Base-by-base conservation (phyloP, 2,113 vertebrate genomes). In the Nesogale talazaci region DNA sequence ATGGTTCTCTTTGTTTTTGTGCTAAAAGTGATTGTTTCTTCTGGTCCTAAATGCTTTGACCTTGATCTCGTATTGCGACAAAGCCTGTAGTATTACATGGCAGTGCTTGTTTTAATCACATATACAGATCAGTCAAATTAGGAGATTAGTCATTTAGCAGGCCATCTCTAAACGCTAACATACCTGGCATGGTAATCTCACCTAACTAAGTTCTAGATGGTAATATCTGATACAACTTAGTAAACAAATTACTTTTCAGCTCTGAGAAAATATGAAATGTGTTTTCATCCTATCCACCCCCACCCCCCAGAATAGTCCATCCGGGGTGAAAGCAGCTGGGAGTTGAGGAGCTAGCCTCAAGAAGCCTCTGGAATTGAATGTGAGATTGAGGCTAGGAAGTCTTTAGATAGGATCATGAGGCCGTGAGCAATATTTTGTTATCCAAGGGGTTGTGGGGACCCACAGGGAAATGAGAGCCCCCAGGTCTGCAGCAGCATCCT, bases 91-190 rank as follows among this genome's bases (percentile, higher is more conserved):
- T 70, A 0, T 67, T 95, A 86, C 92, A 78, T 88, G 65, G 34
- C 23, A 69, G 2, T 94, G 80, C 83, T 40, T 94, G 89, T 81
- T 88, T 69, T 12, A 52, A 78, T 75, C 75, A 40, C 2, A 34
- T 92, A 88, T 88, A 81, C 80, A 83, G 63, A 79, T 92, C 80
- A 77, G 46, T 77, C 90, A 52, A 65, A 74, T 70, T 63, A 93
- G 36, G 38, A 86, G 83, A 70, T 77, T 38, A 77, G 40, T 90
- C 81, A 72, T 93, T 88, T 82, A 75, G 19, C 29, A 79, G 29
- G 36, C 56, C 40, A 1, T 81, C 52, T 89, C 85, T 86, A 83
- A 89, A 83, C 61, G 40, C 74, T 86, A 76, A 59, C 86, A 72
- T 63, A 25, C 9, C 78, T 19, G 89, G 5, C 31, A 23, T 70